Conservation (phyloP, 37 sponge, comb jelly and placozoan species). For the Mnemiopsis leidyi region DNA sequence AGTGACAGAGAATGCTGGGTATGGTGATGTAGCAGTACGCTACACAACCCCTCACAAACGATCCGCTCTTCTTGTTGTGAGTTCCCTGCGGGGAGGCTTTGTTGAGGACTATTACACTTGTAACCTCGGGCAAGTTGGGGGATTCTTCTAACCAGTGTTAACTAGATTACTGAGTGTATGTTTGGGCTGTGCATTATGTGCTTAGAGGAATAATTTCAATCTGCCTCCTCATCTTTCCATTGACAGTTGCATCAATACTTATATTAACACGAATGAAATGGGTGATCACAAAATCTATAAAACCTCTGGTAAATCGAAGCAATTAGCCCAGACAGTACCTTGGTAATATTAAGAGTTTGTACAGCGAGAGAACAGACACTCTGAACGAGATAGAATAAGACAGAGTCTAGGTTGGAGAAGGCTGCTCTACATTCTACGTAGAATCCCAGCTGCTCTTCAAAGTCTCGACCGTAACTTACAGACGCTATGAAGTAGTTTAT, state of each 20-base stretch:
- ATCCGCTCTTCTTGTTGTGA: slow-evolving; percentile 83
- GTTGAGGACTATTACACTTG: too few relatives aligned
- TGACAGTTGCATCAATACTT: too few relatives aligned
- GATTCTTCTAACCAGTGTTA: too few relatives aligned
- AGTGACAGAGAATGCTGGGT: slow-evolving; percentile 77
- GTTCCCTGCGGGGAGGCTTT: background rate
- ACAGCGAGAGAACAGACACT: slow-evolving; percentile 52
- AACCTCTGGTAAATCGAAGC: too few relatives aligned
- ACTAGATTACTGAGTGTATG: too few relatives aligned
- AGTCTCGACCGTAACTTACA: slow-evolving; percentile 81
- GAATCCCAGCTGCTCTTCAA: slow-evolving; percentile 97
- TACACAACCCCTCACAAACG: slow-evolving; percentile 93
- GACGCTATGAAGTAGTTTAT: slow-evolving; percentile 57
- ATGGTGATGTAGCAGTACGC: slow-evolving; percentile 97
- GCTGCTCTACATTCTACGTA: slow-evolving; percentile 88
- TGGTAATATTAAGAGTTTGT: slow-evolving; percentile 44
- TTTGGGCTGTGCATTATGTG: too few relatives aligned
- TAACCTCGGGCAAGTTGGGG: too few relatives aligned
- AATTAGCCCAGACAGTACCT: too few relatives aligned
- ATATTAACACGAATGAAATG: too few relatives aligned
- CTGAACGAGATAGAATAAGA: slow-evolving; percentile 86
- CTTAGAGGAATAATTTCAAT: too few relatives aligned
- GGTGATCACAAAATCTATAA: too few relatives aligned
- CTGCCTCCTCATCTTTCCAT: too few relatives aligned
- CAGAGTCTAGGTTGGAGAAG: slow-evolving; percentile 86